These are phyloP conservation scores for Cyclargus thomasi DNA, from an alignment of 1,140 invertebrate genomes.

Conservation along the genomic window DNA sequence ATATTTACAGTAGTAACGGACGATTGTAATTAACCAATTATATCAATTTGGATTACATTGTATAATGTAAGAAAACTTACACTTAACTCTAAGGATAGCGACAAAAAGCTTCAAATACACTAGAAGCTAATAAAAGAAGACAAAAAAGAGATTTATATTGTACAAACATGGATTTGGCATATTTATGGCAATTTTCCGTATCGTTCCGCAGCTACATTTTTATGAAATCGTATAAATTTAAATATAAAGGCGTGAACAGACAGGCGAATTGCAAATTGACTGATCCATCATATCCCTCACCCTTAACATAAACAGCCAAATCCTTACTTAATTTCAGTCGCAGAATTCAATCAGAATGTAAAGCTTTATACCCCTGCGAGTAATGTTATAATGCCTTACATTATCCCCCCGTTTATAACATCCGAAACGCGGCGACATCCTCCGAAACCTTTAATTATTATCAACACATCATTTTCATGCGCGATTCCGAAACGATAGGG, in stretches of 20 bases:
- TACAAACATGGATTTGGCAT: neutral
- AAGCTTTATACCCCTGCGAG: constrained; percentile 62
- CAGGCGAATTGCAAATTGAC: constrained; percentile 57
- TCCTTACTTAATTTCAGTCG: constrained; percentile 73
- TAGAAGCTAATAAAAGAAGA: neutral
- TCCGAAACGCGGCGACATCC: constrained; percentile 53
- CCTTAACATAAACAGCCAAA: constrained; percentile 70
- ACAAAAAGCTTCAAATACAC: neutral
- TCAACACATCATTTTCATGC: constrained; percentile 74
- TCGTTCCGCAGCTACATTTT: constrained; percentile 1
- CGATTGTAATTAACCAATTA: constrained; percentile 6
- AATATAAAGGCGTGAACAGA: constrained; percentile 51
- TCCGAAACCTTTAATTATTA: constrained; percentile 75
- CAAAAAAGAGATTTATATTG: neutral
- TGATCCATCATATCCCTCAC: constrained; percentile 59
- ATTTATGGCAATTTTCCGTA: neutral
- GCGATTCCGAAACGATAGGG: constrained; percentile 53
- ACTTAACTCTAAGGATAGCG: neutral
- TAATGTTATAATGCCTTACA: constrained; percentile 71
- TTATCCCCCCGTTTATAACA: constrained; percentile 57
- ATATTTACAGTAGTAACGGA: constrained; percentile 12
- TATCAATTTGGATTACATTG: neutral
- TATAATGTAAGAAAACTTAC: neutral
- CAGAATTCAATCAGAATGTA: constrained; percentile 73
- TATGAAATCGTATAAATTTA: constrained; percentile 15